Conservation (phyloP, 2,113 vertebrate species). For the Catharus fuscescens region DNA sequence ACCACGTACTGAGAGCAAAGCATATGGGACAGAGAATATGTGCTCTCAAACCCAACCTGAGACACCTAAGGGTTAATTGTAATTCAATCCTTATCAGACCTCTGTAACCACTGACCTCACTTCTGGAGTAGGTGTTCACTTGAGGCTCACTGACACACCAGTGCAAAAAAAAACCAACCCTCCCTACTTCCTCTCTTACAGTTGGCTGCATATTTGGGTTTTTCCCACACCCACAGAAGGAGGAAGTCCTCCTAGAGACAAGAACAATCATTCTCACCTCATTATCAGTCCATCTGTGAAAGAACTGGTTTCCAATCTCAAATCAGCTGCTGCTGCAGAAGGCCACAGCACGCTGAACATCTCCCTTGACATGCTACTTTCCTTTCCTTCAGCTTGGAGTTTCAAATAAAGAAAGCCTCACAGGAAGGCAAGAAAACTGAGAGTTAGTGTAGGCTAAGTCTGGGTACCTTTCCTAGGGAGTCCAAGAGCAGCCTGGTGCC, state of each 20-base stretch:
- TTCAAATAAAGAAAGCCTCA: not conserved
- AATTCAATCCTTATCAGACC: not conserved
- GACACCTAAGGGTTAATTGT: not conserved
- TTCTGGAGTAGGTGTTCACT: not conserved
- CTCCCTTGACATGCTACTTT: not conserved
- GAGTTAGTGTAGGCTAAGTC: not conserved
- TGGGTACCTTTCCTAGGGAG: not conserved
- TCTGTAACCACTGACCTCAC: not conserved
- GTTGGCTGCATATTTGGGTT: not conserved
- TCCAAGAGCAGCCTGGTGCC: not conserved
- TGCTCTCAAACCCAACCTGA: not conserved
- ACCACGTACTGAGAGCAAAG: not conserved
- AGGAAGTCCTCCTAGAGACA: not conserved
- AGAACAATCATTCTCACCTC: not conserved
- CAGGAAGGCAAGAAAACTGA: not conserved
- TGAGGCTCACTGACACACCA: not conserved
- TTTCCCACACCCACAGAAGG: not conserved
- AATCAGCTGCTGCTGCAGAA: not conserved
- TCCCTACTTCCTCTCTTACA: not conserved
- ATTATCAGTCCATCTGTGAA: not conserved
- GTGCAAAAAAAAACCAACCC: accelerated
- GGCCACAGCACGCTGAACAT: not conserved
- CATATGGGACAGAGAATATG: accelerated
- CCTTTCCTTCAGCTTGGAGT: not conserved
- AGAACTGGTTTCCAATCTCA: not conserved